A percentile compares a stretch with the other conserved stretches of the same genome.
Conservation (phyloP, 2,797 vertebrate genomes). For the Ambastaia sidthimunki region DNA sequence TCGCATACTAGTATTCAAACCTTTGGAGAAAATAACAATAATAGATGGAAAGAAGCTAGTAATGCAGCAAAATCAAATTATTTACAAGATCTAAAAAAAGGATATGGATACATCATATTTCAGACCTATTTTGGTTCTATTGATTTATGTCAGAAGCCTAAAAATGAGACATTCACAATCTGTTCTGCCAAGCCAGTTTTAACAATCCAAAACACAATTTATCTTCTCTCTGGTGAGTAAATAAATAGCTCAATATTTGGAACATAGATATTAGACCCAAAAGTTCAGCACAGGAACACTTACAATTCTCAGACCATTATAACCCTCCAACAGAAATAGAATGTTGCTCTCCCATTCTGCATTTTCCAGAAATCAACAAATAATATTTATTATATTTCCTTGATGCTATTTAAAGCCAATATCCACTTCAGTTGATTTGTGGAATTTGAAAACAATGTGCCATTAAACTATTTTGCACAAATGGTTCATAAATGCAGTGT, state of each 20-base stretch:
- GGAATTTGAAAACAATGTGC: conserved; percentile 25
- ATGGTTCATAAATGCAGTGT: conserved; percentile 10
- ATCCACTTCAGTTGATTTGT: conserved; percentile 46
- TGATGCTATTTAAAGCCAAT: conserved; percentile 39
- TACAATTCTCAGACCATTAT: background rate
- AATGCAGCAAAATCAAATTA: background rate
- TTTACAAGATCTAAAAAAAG: conserved; percentile 28
- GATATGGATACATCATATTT: conserved; percentile 27
- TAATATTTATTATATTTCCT: conserved; percentile 29
- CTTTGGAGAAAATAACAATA: conserved; percentile 5
- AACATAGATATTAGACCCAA: conserved; percentile 33
- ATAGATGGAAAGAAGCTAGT: background rate
- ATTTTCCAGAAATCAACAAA: conserved; percentile 24
- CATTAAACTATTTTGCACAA: conserved; percentile 39
- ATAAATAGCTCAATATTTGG: conserved; percentile 41
- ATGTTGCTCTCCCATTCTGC: background rate
- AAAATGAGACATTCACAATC: conserved; percentile 22
- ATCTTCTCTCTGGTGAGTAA: conserved; percentile 32
- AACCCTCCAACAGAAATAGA: conserved; percentile 1
- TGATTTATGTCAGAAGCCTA: conserved; percentile 29
- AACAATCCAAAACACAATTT: conserved; percentile 33
- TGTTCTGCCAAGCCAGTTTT: conserved; percentile 15
- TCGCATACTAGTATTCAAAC: background rate
- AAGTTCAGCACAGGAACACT: background rate
- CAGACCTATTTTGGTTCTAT: conserved; percentile 29